Base-by-base conservation (phyloP, 1,140 invertebrate genomes). In the Pantala flavescens region DNA sequence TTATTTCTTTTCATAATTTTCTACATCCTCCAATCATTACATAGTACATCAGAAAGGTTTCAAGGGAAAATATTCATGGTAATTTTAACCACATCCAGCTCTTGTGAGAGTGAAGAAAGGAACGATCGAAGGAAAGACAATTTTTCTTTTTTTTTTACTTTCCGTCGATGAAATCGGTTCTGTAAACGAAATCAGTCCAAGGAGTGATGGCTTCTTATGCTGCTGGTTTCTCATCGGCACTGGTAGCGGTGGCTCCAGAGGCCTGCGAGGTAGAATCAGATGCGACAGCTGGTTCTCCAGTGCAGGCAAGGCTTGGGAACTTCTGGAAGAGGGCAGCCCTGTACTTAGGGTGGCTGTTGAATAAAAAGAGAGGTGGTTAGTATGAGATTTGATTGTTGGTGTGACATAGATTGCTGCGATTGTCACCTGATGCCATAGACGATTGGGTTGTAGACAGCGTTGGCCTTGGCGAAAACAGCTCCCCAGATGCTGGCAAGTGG, bases 401-500 rank as follows among this genome's bases (percentile, higher is more conserved):
- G 2, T 36, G n/a, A n/a, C 28, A 9, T 36, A 36, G 28, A 36
- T 36, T 36, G 9, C 28, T 36, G 9, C 9, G 3, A 36, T 36
- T 2, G 28, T 80, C 75, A 85, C 85, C 84, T 86, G 80, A 88
- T 87, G 72, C 88, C 88, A 78, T 90, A 90, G 49, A 90, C 87
- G 80, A 90, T 89, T 73, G 89, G 88, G 79, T 90, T 90, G 81
- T 88, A 90, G 71, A 89, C 86, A 24, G 88, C 86, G 78, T 88
- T 88, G 72, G 87, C 85, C 79, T 90, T 90, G 71, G 88, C 88
- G 79, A 90, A 90, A 12, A 90, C 85, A 24, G 89, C 88, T 36
- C 88, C 88, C 83, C 88, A 89, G 80, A 89, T 89, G 42, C 88
- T 89, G 73, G 85, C 85, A 14, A 90, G 82, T 7, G 89, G 89